Conservation (phyloP, 1,140 invertebrate species). For the Trinorchestia longiramus region DNA sequence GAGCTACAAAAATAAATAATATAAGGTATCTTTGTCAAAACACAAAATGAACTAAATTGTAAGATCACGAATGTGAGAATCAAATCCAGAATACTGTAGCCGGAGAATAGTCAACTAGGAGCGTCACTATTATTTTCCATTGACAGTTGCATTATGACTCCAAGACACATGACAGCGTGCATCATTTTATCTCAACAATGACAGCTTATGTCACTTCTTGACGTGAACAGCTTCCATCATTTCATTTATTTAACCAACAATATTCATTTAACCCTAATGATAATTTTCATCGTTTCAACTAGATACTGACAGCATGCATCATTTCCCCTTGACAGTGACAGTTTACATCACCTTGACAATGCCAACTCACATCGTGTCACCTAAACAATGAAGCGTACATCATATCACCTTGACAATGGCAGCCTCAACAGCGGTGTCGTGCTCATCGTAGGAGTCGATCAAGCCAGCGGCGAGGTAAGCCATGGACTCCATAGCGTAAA, state of each 20-base stretch:
- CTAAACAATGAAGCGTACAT: background rate
- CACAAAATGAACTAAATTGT: no score
- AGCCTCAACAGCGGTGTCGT: conserved; percentile 86
- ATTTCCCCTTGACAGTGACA: background rate
- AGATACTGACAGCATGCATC: background rate
- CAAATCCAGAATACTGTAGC: no score
- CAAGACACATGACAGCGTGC: background rate
- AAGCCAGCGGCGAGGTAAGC: conserved; percentile 86
- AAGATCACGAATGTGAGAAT: no score
- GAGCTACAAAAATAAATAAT: no score
- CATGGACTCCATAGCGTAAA: conserved; percentile 96
- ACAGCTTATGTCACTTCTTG: background rate
- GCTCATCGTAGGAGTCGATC: conserved; percentile 60
- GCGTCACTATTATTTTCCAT: background rate
- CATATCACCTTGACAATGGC: conserved; percentile 91
- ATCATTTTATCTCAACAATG: background rate
- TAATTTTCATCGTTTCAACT: background rate
- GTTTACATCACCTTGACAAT: background rate
- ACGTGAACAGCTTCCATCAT: no score
- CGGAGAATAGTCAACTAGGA: no score
- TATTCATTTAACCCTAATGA: background rate
- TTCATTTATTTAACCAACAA: no score
- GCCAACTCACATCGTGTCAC: background rate
- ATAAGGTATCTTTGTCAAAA: no score
- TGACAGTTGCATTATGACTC: background rate